Percentiles rank a stretch among this genome's conserved stretches.
Conservation (phyloP, 1,140 invertebrate species). For the Zaprionus ornatus region DNA sequence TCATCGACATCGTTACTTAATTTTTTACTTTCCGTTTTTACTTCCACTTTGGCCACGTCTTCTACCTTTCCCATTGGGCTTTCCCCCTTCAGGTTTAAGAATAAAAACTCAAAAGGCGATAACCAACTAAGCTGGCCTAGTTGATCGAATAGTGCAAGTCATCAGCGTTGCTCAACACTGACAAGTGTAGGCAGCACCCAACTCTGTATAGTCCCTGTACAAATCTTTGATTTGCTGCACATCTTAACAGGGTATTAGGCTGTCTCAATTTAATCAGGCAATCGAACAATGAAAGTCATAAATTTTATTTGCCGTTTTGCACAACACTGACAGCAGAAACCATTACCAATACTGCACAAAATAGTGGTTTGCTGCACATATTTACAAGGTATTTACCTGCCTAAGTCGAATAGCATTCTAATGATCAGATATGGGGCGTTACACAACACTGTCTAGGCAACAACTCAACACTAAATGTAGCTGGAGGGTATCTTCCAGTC, state of each 20-base stretch:
- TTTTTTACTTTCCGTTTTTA: constrained; percentile 12
- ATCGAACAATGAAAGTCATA: not conserved
- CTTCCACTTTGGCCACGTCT: not conserved
- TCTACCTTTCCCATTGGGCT: constrained; percentile 14
- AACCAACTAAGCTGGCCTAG: too few species aligned
- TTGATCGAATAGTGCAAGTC: too few species aligned
- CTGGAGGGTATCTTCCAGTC: not conserved
- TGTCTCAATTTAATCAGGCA: too few species aligned
- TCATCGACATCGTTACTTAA: constrained; percentile 34
- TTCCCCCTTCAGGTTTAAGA: constrained; percentile 10
- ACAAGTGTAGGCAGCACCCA: too few species aligned
- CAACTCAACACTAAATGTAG: too few species aligned
- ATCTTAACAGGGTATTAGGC: too few species aligned
- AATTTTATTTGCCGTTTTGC: not conserved
- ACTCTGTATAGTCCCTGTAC: too few species aligned
- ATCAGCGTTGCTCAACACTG: too few species aligned
- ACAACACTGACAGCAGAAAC: not conserved
- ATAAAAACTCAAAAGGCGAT: not conserved
- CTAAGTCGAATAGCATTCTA: not conserved
- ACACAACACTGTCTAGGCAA: not conserved
- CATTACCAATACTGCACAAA: not conserved
- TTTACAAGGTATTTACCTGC: not conserved
- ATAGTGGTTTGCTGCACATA: not conserved
- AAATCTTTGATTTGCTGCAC: too few species aligned
- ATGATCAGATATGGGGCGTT: not conserved